Evolutionary conservation across 2,113 vertebrate species (phyloP).

Genomic region (Todiramphus saurophagus): DNA sequence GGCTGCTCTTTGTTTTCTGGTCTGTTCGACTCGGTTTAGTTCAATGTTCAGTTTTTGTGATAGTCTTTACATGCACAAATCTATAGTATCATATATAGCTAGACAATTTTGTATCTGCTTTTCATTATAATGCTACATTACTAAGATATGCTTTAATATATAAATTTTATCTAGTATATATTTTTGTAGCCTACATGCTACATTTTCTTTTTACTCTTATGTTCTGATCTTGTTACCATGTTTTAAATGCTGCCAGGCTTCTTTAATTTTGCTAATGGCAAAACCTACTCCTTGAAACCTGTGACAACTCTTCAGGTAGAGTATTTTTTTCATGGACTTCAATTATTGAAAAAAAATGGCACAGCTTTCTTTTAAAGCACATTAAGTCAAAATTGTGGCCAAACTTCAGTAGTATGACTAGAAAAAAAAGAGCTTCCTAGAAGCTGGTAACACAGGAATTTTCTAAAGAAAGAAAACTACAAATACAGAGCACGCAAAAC

Average conservation of each 20-base stretch:
- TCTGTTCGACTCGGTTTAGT: slow-evolving; percentile 33
- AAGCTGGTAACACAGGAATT: neutral
- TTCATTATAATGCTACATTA: neutral
- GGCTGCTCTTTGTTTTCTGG: slow-evolving; percentile 43
- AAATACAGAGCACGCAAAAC: neutral
- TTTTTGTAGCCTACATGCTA: neutral
- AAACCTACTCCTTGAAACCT: neutral
- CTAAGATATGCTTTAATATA: slow-evolving; percentile 12
- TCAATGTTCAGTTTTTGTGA: neutral
- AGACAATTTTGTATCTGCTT: neutral
- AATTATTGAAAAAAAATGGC: neutral
- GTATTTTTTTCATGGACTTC: neutral
- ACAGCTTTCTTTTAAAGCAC: neutral
- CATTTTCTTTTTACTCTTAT: neutral
- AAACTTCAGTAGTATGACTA: neutral
- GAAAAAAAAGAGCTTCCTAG: neutral
- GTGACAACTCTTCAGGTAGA: neutral
- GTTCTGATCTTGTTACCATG: neutral
- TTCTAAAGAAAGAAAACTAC: neutral
- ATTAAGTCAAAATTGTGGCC: neutral
- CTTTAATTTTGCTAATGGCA: neutral
- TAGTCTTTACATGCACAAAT: neutral
- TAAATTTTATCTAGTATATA: neutral
- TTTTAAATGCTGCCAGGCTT: neutral
- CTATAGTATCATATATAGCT: neutral